A percentile compares a stretch with the other conserved stretches of the same genome.
These are phyloP conservation scores for Sebastes oblongus DNA, from an alignment of 2,797 vertebrate genomes.

Conservation along the genomic window DNA sequence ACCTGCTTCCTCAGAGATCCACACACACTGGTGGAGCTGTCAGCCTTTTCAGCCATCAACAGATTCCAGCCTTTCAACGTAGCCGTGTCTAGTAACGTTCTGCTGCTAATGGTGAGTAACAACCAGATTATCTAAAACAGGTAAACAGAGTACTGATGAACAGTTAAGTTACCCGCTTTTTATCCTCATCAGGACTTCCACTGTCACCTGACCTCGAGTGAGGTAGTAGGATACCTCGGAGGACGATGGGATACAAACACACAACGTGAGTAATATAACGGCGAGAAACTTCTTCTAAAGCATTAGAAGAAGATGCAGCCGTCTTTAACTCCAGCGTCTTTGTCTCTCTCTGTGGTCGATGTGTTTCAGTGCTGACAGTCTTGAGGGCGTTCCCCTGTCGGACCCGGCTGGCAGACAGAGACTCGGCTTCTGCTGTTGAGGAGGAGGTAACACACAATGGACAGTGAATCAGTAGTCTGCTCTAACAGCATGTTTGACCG, in stretches of 20 bases:
- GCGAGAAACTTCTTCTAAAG: background rate
- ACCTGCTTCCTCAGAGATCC: constrained; percentile 83
- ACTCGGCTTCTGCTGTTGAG: constrained; percentile 85
- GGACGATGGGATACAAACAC: constrained; percentile 96
- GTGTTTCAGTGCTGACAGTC: constrained; percentile 88
- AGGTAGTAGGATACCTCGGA: constrained; percentile 95
- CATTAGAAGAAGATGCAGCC: background rate
- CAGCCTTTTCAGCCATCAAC: constrained; percentile 92
- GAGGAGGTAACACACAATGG: constrained; percentile 86
- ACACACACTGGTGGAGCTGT: constrained; percentile 94
- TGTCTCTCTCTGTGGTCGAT: background rate
- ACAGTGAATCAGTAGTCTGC: constrained; percentile 6
- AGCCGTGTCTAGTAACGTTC: constrained; percentile 94
- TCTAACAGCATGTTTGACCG: background rate
- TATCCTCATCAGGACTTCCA: constrained; percentile 89
- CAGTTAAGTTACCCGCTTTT: background rate
- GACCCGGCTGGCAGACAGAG: constrained; percentile 88
- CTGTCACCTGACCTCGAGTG: constrained; percentile 94
- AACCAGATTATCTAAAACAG: background rate
- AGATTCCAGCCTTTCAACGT: constrained; percentile 98
- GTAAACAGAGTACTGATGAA: background rate
- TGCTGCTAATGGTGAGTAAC: constrained; percentile 89
- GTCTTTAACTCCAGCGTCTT: background rate
- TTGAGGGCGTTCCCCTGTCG: constrained; percentile 94
- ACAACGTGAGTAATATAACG: constrained; percentile 82